A percentile compares a stretch with the other conserved stretches of the same genome.
phyloP scores from a whole-genome alignment of 2,888 invertebrate species.

The Villa cingulata region DNA sequence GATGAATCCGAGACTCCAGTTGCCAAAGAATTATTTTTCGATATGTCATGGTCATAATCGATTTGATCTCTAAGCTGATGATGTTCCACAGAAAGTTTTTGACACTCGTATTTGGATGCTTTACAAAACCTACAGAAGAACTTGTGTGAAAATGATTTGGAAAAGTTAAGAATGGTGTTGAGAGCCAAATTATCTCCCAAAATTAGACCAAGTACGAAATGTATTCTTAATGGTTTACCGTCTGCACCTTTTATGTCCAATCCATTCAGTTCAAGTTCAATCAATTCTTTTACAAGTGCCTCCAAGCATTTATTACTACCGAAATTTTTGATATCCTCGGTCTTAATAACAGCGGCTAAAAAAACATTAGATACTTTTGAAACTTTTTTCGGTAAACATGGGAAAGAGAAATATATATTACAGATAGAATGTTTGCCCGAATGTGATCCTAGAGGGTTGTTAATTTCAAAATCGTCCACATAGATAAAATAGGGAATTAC shows the following conservation, averaged over 20 bases:
- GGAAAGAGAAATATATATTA: constrained; percentile 7
- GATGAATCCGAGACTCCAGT: constrained; percentile 6
- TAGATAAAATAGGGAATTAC: no score
- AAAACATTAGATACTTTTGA: constrained; percentile 5
- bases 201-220: not conserved
- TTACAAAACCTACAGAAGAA: not conserved
- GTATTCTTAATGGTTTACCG: not conserved
- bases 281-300: not conserved
- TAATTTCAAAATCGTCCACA: no score
- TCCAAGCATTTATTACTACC: constrained; percentile 5
- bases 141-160: not conserved
- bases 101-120: not conserved
- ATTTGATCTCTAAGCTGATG: no score
- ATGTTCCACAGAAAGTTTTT: not conserved
- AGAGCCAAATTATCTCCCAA: not conserved
- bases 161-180: not conserved
- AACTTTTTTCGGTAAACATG: no score
- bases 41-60: not conserved
- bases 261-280: not conserved
- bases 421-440: not conserved
- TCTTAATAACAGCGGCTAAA: constrained; percentile 3
- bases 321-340: constrained; percentile 2
- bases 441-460: no score
- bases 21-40: not conserved
- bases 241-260: not conserved